Conservation (phyloP, 37 sponge, comb jelly and placozoan genomes). For the Bolinopsis microptera region DNA sequence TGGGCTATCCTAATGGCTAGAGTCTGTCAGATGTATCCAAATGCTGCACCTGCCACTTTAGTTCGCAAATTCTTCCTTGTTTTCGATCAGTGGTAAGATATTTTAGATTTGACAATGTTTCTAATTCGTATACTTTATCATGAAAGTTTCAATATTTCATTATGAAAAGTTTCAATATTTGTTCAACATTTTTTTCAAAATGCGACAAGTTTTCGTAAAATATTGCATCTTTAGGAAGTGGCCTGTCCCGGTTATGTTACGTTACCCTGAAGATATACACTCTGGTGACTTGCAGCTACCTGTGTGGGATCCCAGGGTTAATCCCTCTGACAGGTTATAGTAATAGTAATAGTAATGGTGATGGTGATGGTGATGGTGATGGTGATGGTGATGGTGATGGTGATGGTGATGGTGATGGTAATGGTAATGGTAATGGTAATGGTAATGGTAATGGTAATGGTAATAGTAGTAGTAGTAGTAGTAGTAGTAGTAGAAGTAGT, state of each 20-base stretch:
- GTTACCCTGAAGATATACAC: constrained; percentile 73
- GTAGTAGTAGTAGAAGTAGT: too few species aligned
- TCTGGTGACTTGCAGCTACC: constrained; percentile 74
- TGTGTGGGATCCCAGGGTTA: constrained; percentile 82
- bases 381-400: too few species aligned
- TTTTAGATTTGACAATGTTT: too few species aligned
- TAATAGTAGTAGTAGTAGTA: too few species aligned
- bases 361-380: too few species aligned
- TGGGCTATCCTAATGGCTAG: constrained; percentile 99
- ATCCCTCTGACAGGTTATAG: neutral
- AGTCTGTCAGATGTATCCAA: constrained; percentile 96
- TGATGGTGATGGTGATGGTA: too few species aligned
- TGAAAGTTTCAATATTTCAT: neutral
- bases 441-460: too few species aligned
- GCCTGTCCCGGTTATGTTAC: constrained; percentile 88
- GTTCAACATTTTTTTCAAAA: neutral
- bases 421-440: too few species aligned
- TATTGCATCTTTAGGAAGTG: constrained; percentile 82
- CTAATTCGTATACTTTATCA: neutral
- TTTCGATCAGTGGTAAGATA: constrained; percentile 80
- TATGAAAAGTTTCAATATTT: too few species aligned
- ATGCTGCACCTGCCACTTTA: constrained; percentile 89
- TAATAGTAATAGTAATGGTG: too few species aligned
- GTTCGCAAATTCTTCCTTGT: constrained; percentile 98
- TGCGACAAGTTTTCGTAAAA: too few species aligned